phyloP scores from a whole-genome alignment of 2,888 invertebrate genomes.

The Drosophila sordidula region DNA sequence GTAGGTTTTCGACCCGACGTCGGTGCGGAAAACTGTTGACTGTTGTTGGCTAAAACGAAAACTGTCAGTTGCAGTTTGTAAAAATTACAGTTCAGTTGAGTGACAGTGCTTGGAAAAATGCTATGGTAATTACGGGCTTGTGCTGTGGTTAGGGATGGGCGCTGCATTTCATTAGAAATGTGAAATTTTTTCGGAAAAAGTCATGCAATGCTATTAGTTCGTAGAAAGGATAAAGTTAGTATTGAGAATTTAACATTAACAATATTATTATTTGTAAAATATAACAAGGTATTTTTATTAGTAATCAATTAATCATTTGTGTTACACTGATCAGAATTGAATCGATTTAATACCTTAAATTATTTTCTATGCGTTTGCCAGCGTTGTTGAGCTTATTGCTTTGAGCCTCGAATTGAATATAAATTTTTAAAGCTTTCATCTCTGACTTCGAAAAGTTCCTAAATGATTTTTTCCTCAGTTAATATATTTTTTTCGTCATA shows the following conservation, averaged over 20 bases:
- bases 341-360: too few relatives aligned
- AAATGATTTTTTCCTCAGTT: background rate
- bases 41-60: conserved; percentile 47
- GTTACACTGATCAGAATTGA: too few relatives aligned
- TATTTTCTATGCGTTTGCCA: too few relatives aligned
- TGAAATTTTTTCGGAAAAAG: conserved; percentile 28
- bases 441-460: background rate
- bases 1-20: conserved; percentile 31
- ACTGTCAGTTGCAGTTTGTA: conserved; percentile 67
- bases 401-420: too few relatives aligned
- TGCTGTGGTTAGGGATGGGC: conserved; percentile 21
- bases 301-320: too few relatives aligned
- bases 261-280: too few relatives aligned
- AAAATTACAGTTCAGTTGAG: conserved; percentile 46
- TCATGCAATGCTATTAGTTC: conserved; percentile 31
- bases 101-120: conserved; percentile 63
- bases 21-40: conserved; percentile 25
- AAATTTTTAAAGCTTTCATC: too few relatives aligned
- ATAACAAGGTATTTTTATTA: too few relatives aligned
- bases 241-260: too few relatives aligned
- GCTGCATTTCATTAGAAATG: conserved; percentile 32
- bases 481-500: conserved; percentile 9
- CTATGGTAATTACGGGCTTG: conserved; percentile 53
- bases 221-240: background rate
- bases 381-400: too few relatives aligned